Conservation (phyloP, 2,888 invertebrate species). For the Sarcophaga rosellei region DNA sequence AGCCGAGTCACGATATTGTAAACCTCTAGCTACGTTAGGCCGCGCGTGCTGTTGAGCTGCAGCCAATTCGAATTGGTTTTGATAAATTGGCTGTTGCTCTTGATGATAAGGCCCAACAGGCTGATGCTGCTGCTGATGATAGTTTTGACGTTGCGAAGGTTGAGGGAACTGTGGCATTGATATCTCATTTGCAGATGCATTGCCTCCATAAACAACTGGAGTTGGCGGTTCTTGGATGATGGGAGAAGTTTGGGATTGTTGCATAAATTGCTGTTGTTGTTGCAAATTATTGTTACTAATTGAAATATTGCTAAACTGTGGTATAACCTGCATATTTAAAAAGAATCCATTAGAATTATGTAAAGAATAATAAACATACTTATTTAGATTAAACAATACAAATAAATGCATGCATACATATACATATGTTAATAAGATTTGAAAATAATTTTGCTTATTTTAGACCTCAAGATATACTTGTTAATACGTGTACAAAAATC, state of each 20-base stretch:
- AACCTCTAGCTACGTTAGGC: slow-evolving; percentile 82
- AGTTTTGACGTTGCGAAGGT: slow-evolving; percentile 76
- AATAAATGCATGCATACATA: too few species aligned
- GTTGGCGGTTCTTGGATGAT: slow-evolving; percentile 80
- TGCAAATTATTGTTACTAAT: slow-evolving; percentile 76
- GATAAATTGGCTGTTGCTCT: slow-evolving; percentile 79
- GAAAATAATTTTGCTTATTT: too few species aligned
- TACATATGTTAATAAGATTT: too few species aligned
- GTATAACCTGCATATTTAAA: slow-evolving; percentile 73
- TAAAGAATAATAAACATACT: background rate
- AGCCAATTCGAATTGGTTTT: slow-evolving; percentile 80
- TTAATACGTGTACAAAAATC: too few species aligned
- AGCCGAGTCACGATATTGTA: slow-evolving; percentile 88
- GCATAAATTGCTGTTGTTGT: slow-evolving; percentile 73
- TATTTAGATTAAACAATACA: background rate
- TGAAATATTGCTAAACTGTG: slow-evolving; percentile 77
- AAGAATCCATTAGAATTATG: slow-evolving; percentile 19
- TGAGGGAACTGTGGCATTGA: slow-evolving; percentile 78
- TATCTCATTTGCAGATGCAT: slow-evolving; percentile 70
- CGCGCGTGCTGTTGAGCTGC: slow-evolving; percentile 67
- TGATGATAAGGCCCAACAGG: slow-evolving; percentile 54
- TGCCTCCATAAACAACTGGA: slow-evolving; percentile 76
- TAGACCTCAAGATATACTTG: too few species aligned
- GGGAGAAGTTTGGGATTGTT: slow-evolving; percentile 78
- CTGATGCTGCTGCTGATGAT: slow-evolving; percentile 42